Conservation (phyloP, 2,797 vertebrate species). For the Pseudomugil gertrudae region DNA sequence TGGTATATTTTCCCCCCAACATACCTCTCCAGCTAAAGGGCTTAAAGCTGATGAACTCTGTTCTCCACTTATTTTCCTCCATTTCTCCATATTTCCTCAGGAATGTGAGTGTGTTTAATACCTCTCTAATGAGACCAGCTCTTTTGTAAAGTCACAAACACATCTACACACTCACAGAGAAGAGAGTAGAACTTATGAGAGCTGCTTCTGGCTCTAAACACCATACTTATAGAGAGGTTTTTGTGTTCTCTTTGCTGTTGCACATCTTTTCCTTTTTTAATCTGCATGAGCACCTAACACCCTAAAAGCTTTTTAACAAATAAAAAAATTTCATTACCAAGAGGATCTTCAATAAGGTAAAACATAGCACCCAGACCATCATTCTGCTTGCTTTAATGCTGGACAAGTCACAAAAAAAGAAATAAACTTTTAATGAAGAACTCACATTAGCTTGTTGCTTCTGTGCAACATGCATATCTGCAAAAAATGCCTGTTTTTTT, state of each 20-base stretch:
- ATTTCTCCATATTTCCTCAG: conserved; percentile 16
- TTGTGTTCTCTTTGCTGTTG: conserved; percentile 1
- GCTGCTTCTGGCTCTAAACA: conserved; percentile 42
- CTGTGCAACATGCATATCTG: not conserved
- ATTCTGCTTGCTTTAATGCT: too few species aligned
- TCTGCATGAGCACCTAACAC: conserved; percentile 10
- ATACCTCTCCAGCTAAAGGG: conserved; percentile 30
- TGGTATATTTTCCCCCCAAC: not conserved
- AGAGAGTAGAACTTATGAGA: conserved; percentile 44
- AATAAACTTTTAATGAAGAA: too few species aligned
- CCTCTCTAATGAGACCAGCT: conserved; percentile 49
- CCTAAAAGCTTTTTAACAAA: not conserved
- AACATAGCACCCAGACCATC: too few species aligned
- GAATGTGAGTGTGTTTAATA: conserved; percentile 62
- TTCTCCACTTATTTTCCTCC: conserved; percentile 1
- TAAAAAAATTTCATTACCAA: too few species aligned
- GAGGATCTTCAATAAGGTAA: too few species aligned
- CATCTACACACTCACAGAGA: conserved; percentile 13
- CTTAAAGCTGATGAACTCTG: conserved; percentile 29
- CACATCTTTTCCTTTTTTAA: conserved; percentile 13
- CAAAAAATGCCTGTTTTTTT: not conserved
- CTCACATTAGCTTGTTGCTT: not conserved
- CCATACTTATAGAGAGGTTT: conserved; percentile 6
- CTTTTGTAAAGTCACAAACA: conserved; percentile 21
- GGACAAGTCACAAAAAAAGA: too few species aligned